A percentile compares a stretch with the other conserved stretches of the same genome.
These are phyloP conservation scores for Tanypteryx hageni DNA, from an alignment of 2,888 invertebrate species.

Conservation along the genomic window DNA sequence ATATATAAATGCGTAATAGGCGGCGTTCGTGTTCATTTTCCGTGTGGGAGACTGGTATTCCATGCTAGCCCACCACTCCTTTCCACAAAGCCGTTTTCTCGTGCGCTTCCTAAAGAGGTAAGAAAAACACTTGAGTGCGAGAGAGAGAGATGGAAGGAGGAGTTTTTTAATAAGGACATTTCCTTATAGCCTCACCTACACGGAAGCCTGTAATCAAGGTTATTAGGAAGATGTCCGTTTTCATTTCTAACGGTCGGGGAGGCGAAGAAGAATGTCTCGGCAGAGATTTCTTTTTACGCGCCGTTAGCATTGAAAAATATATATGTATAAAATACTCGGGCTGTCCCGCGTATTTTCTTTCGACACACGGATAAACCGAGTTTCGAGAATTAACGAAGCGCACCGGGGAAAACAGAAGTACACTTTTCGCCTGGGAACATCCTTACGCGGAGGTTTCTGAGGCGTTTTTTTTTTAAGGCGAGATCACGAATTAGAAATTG, in stretches of 20 bases:
- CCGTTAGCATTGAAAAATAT: background rate
- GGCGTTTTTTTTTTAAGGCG: too few relatives aligned
- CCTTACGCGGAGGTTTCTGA: too few relatives aligned
- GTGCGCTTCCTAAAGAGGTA: background rate
- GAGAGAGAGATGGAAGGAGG: background rate
- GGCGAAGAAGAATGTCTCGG: background rate
- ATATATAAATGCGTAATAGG: too few relatives aligned
- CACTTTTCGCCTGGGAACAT: too few relatives aligned
- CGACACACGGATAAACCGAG: too few relatives aligned
- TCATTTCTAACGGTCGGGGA: constrained; percentile 48
- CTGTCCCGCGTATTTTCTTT: too few relatives aligned
- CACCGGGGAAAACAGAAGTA: too few relatives aligned
- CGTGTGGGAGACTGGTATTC: background rate
- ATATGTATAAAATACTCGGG: too few relatives aligned
- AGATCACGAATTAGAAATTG: too few relatives aligned
- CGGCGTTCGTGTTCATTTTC: too few relatives aligned
- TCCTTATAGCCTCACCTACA: constrained; percentile 34
- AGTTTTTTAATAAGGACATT: constrained; percentile 4
- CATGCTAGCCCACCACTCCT: background rate
- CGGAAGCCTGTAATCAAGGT: constrained; percentile 51
- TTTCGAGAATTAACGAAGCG: too few relatives aligned
- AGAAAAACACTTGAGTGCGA: constrained; percentile 13
- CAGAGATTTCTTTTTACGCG: constrained; percentile 13
- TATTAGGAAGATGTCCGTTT: constrained; percentile 56
- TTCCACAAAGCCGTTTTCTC: constrained; percentile 1